Base-by-base conservation (phyloP, 2,888 invertebrate genomes). In the Galerucella pusilla region DNA sequence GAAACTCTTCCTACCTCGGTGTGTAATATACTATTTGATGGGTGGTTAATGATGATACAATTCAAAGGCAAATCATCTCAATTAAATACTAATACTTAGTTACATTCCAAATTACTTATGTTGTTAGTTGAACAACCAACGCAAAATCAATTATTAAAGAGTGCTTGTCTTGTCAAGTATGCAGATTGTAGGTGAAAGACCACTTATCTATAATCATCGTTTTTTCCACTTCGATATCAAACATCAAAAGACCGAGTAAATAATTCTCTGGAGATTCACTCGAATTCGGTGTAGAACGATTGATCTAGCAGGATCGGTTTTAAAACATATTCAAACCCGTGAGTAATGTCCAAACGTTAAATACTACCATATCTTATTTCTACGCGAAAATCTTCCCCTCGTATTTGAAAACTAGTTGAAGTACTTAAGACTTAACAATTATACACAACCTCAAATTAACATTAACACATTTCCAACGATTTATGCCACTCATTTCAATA, bases 201-300 rank as follows among this genome's bases (percentile, higher is more conserved):
- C 80, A 83, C 83, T 84, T 83, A 84, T 80, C 81, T 79, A 79
- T 83, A 85, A 85, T 85, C 64, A 65, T 65, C 20, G 2, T 45
- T 46, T 65, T 20, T 65, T 65, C 11, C 2, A 12, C 46, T 20
- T 64, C 35, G n/a, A 63, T 42, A 83, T 73, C 64, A 74, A 79
- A 85, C 85, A 84, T 85, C 85, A 85, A 85, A 85, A 84, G 85
- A 81, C 77, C 82, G 79, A 81, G 82, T 85, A 83, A 85, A 85
- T 85, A 85, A 85, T 84, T 85, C 82, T 78, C 76, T 67, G 78
- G 75, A 81, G 84, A 82, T 83, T 84, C 84, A 84, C 84, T 84
- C 83, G 84, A 84, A 81, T 84, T 83, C 78, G 77, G 78, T 82
- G 73, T 70, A 74, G 59, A 28, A 60, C 11, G 25, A 60, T 7